Evolutionary conservation across 2,797 vertebrate species (phyloP).

Genomic region (Lutjanus argentimaculatus): DNA sequence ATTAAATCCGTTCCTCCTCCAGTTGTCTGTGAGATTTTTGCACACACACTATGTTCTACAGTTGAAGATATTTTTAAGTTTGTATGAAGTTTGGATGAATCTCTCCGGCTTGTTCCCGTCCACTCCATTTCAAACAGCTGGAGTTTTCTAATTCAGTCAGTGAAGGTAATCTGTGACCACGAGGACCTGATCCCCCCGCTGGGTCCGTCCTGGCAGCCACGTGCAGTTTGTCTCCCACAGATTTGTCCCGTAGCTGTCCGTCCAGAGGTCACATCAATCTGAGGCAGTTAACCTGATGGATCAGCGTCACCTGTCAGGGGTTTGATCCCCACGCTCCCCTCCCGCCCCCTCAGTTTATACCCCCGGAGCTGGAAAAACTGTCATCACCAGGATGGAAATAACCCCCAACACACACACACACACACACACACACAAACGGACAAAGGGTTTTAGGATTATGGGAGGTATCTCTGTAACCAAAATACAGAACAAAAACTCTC

Average conservation of each 20-base stretch:
- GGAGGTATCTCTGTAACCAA: not conserved
- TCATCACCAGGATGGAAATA: constrained; percentile 70
- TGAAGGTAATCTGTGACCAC: constrained; percentile 31
- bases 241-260: constrained; percentile 23
- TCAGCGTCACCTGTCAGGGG: constrained; percentile 69
- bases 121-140: constrained; percentile 22
- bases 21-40: not conserved
- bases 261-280: constrained; percentile 48
- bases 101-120: not conserved
- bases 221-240: constrained; percentile 28
- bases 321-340: constrained; percentile 17
- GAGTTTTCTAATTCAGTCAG: constrained; percentile 33
- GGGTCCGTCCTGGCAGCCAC: constrained; percentile 17
- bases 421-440: constrained; percentile 11
- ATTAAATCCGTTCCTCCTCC: no score
- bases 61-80: not conserved
- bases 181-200: constrained; percentile 21
- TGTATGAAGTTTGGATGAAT: not conserved
- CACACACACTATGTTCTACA: no score
- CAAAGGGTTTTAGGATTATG: not conserved
- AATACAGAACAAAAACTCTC: not conserved
- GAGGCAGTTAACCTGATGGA: constrained; percentile 56
- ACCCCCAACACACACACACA: constrained; percentile 26
- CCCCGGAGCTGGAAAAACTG: constrained; percentile 52
- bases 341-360: not conserved